Percentiles rank a stretch among this genome's conserved stretches.
Evolutionary conservation across 2,888 invertebrate species (phyloP).

Genomic region (Lycaena phlaeas): DNA sequence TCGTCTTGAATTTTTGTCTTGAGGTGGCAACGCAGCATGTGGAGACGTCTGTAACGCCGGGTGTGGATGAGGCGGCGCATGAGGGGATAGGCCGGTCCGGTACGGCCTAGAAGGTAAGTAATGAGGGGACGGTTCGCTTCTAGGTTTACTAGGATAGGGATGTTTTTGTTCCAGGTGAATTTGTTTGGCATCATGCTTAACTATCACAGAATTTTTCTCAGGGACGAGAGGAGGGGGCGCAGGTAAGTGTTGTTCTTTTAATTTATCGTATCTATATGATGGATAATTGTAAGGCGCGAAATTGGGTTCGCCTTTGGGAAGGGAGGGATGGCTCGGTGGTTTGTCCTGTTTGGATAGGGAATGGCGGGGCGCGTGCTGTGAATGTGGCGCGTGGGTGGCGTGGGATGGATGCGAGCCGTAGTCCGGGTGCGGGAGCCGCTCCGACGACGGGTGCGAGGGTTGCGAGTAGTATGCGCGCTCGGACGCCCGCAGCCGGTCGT

Average conservation of each 20-base stretch:
- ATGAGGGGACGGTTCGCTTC: conserved; percentile 68
- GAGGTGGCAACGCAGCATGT: conserved; percentile 41
- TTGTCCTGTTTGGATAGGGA: conserved; percentile 50
- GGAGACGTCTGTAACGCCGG: conserved; percentile 61
- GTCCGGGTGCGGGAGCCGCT: conserved; percentile 32
- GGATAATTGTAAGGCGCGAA: conserved; percentile 79
- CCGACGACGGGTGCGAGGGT: conserved; percentile 26
- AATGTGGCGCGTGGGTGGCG: conserved; percentile 32
- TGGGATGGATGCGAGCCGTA: conserved; percentile 30
- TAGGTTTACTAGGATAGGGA: conserved; percentile 73
- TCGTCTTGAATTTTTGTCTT: conserved; percentile 34
- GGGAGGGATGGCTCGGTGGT: conserved; percentile 37
- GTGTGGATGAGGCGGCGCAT: conserved; percentile 66
- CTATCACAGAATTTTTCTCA: conserved; percentile 85
- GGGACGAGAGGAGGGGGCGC: conserved; percentile 79
- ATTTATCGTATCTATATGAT: conserved; percentile 75
- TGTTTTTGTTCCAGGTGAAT: conserved; percentile 73
- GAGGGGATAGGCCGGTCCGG: conserved; percentile 62
- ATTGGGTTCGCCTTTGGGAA: conserved; percentile 78
- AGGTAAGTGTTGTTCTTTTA: conserved; percentile 74
- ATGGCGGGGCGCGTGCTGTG: conserved; percentile 41
- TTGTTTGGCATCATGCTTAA: conserved; percentile 82
- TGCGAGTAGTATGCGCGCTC: conserved; percentile 39
- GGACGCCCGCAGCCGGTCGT: conserved; percentile 36
- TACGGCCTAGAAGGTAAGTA: conserved; percentile 69